phyloP scores from a whole-genome alignment of 2,113 vertebrate species.

The Micromys minutus region DNA sequence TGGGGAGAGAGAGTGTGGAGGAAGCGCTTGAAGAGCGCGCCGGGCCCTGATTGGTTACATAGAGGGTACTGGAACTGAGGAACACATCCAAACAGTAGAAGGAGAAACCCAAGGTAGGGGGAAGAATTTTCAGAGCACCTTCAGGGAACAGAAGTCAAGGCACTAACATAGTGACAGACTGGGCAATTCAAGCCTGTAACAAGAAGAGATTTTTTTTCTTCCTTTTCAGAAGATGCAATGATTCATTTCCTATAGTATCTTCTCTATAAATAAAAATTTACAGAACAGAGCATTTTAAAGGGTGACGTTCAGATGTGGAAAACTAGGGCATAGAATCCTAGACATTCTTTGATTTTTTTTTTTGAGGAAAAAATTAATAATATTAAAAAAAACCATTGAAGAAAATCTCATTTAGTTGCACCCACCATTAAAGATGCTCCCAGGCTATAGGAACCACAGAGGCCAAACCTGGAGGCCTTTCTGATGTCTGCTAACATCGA shows the following conservation, averaged over 20 bases:
- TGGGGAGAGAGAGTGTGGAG: conserved; percentile 93
- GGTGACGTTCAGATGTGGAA: neutral
- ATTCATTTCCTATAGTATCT: neutral
- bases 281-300: neutral
- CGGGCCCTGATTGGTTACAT: conserved; percentile 98
- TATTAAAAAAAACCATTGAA: neutral
- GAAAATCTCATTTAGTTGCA: neutral
- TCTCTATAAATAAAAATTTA: neutral
- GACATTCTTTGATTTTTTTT: neutral
- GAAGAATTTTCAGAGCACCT: neutral
- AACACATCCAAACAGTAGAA: conserved; percentile 91
- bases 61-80: conserved; percentile 95
- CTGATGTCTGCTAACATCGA: neutral
- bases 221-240: neutral
- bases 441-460: neutral
- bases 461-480: neutral
- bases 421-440: neutral
- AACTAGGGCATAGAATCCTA: neutral
- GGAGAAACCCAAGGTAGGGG: conserved; percentile 91
- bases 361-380: neutral
- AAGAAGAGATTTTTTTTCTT: neutral
- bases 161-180: accelerated
- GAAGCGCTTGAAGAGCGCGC: conserved; percentile 96
- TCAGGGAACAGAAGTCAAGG: neutral
- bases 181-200: neutral